Conservation (phyloP, 2,113 vertebrate species). For the Aspidoscelis tigris region DNA sequence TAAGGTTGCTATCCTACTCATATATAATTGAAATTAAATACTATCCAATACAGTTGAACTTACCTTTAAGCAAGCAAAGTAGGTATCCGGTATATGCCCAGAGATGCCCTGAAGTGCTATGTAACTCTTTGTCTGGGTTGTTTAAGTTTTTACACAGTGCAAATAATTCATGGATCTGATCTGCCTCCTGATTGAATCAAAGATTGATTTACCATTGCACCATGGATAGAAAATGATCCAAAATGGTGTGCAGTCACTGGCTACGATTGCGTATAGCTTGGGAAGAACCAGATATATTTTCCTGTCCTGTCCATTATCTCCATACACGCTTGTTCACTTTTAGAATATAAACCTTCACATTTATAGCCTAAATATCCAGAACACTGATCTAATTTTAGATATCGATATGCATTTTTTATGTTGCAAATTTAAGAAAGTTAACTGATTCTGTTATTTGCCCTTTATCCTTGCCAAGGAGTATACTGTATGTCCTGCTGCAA, state of each 20-base stretch:
- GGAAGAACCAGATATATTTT: neutral
- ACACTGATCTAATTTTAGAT: neutral
- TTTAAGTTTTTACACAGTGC: too few species aligned
- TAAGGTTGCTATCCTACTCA: neutral
- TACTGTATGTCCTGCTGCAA: neutral
- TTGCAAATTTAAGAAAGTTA: neutral
- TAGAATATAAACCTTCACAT: neutral
- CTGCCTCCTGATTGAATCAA: too few species aligned
- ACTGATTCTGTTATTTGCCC: neutral
- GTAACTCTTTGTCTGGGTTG: too few species aligned
- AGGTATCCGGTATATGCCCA: accelerated
- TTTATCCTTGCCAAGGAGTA: neutral
- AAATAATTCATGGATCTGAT: too few species aligned
- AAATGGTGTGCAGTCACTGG: too few species aligned
- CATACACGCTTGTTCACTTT: neutral
- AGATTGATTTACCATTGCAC: too few species aligned
- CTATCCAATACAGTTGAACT: neutral
- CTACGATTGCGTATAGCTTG: too few species aligned
- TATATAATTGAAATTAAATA: neutral
- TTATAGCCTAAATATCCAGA: neutral
- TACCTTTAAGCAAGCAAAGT: neutral
- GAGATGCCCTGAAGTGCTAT: too few species aligned
- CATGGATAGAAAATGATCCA: too few species aligned
- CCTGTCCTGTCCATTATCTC: neutral
- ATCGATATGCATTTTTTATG: neutral